Conservation (phyloP, 1,140 invertebrate genomes). For the Aphelenchoides avenae region DNA sequence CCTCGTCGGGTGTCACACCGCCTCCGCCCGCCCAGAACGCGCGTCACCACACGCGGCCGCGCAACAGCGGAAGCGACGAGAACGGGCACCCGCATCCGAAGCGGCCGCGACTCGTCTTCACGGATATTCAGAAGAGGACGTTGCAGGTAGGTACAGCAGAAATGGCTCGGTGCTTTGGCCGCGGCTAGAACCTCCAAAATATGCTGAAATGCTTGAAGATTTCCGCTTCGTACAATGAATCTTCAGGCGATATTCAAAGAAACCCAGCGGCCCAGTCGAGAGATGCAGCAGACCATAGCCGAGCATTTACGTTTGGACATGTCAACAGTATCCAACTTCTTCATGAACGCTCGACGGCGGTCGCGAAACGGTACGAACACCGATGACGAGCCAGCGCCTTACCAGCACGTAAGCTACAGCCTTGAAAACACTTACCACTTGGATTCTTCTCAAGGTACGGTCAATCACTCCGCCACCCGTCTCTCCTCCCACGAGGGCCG, state of each 20-base stretch:
- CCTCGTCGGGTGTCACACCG: slow-evolving; percentile 36
- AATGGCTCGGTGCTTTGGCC: background rate
- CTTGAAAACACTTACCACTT: slow-evolving; percentile 5
- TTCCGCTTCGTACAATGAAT: no score
- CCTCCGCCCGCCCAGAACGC: slow-evolving; percentile 56
- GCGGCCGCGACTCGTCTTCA: slow-evolving; percentile 98
- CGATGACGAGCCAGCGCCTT: slow-evolving; percentile 41
- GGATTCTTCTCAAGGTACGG: slow-evolving; percentile 12
- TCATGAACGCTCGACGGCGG: slow-evolving; percentile 95
- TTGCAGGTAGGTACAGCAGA: slow-evolving; percentile 64
- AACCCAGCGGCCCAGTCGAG: slow-evolving; percentile 97
- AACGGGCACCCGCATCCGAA: slow-evolving; percentile 67
- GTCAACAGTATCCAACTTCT: slow-evolving; percentile 98
- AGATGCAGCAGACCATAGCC: slow-evolving; percentile 99
- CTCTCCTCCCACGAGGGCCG: slow-evolving; percentile 15
- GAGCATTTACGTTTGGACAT: slow-evolving; percentile 92
- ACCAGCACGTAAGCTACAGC: slow-evolving; percentile 33
- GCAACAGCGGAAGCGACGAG: slow-evolving; percentile 25
- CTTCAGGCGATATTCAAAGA: slow-evolving; percentile 70
- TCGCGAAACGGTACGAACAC: slow-evolving; percentile 38
- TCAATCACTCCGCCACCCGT: slow-evolving; percentile 28
- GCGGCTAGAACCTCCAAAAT: background rate
- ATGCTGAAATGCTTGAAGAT: slow-evolving; percentile 4
- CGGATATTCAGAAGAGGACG: slow-evolving; percentile 97
- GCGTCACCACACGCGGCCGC: slow-evolving; percentile 35